Conservation (phyloP, 2,888 invertebrate species). For the Carcina quercana region DNA sequence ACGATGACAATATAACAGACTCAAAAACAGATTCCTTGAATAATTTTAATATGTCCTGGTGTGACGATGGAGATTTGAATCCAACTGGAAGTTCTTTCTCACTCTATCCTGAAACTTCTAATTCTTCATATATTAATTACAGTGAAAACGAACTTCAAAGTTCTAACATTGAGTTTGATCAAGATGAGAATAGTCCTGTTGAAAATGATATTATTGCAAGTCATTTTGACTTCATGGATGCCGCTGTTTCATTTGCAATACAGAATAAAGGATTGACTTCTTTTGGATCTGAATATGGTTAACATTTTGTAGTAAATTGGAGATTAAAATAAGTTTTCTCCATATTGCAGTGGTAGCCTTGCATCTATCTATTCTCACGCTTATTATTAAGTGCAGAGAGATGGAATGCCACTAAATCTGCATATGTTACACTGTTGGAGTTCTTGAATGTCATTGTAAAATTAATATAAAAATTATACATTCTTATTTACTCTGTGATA, state of each 20-base stretch:
- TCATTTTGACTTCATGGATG: conserved; percentile 77
- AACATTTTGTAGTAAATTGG: conserved; percentile 26
- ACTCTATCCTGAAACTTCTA: conserved; percentile 34
- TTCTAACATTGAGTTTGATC: conserved; percentile 24
- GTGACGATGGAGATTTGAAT: conserved; percentile 24
- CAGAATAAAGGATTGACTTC: conserved; percentile 81
- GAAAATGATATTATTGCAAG: conserved; percentile 27
- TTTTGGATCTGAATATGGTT: conserved; percentile 59
- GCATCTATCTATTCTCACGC: too few species aligned
- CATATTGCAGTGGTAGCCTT: too few species aligned
- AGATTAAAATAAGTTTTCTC: too few species aligned
- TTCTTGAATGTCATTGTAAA: too few species aligned
- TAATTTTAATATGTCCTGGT: conserved; percentile 36
- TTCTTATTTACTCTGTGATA: too few species aligned
- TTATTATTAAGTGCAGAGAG: too few species aligned
- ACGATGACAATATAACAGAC: conserved; percentile 17
- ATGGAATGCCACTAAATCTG: too few species aligned
- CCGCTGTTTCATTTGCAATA: conserved; percentile 84
- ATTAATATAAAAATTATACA: too few species aligned
- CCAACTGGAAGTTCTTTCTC: conserved; percentile 24
- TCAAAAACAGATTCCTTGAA: conserved; percentile 18
- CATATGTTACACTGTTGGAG: too few species aligned
- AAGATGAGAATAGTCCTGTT: conserved; percentile 26
- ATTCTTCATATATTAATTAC: conserved; percentile 33
- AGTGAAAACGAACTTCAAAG: conserved; percentile 30